A percentile compares a stretch with the other conserved stretches of the same genome.
Conservation (phyloP, 2,113 vertebrate species). For the Nesoenas mayeri region DNA sequence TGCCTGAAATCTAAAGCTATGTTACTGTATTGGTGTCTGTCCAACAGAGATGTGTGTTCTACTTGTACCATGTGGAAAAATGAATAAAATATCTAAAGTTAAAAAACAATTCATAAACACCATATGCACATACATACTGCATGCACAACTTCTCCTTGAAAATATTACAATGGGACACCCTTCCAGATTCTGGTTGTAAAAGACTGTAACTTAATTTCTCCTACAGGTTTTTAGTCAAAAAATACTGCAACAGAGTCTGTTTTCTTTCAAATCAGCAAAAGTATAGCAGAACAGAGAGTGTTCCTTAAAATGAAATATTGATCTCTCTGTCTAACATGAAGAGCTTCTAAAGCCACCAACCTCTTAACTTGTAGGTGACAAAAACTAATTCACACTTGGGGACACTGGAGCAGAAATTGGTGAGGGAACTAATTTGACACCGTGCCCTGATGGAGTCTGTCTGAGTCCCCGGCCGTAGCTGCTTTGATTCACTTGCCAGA, state of each 20-base stretch:
- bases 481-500: not conserved
- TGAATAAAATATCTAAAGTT: slow-evolving; percentile 77
- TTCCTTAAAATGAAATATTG: slow-evolving; percentile 17
- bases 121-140: slow-evolving; percentile 75
- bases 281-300: not conserved
- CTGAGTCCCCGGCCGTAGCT: not conserved
- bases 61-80: slow-evolving; percentile 76
- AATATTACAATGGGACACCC: slow-evolving; percentile 67
- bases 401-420: slow-evolving; percentile 6
- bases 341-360: not conserved
- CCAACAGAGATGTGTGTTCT: slow-evolving; percentile 74
- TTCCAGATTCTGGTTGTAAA: slow-evolving; percentile 63
- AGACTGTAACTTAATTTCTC: slow-evolving; percentile 48
- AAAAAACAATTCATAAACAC: slow-evolving; percentile 78
- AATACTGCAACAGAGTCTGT: slow-evolving; percentile 47
- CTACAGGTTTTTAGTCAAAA: slow-evolving; percentile 52
- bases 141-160: slow-evolving; percentile 70
- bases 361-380: slow-evolving; percentile 12
- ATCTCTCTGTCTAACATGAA: slow-evolving; percentile 10
- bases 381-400: slow-evolving; percentile 20
- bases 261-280: slow-evolving; percentile 38
- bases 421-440: not conserved
- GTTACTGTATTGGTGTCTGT: slow-evolving; percentile 69
- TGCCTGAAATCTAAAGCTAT: slow-evolving; percentile 64
- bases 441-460: not conserved